These are phyloP conservation scores for Pachycephus smyrnensis DNA, from an alignment of 2,888 invertebrate genomes.

Conservation along the genomic window DNA sequence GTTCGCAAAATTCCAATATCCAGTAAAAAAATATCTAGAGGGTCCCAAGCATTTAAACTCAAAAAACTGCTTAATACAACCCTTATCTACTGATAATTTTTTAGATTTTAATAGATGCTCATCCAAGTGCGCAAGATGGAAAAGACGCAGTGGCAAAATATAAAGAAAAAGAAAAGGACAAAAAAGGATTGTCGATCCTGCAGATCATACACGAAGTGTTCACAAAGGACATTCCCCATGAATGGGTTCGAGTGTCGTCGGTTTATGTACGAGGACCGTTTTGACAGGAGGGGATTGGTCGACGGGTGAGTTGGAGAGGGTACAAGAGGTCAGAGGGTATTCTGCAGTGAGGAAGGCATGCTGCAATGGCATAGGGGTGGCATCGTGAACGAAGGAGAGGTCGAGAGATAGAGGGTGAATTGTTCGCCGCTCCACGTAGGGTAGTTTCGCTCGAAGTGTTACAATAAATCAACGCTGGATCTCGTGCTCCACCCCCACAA, in stretches of 20 bases:
- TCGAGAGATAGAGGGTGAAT: conserved; percentile 16
- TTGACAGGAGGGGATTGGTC: conserved; percentile 8
- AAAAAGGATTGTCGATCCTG: background rate
- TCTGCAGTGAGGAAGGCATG: background rate
- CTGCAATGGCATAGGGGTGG: background rate
- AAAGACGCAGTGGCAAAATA: background rate
- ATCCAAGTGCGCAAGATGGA: background rate
- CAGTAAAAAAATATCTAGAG: background rate
- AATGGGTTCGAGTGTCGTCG: conserved; percentile 10
- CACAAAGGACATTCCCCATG: background rate
- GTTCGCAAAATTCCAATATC: too few relatives aligned
- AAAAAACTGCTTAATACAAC: background rate
- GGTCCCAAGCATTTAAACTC: background rate
- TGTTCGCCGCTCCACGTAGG: conserved; percentile 31
- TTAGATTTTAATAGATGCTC: background rate
- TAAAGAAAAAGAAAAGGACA: background rate
- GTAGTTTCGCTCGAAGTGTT: conserved; percentile 49
- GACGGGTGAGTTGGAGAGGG: background rate
- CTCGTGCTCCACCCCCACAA: conserved; percentile 49
- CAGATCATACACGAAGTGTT: background rate
- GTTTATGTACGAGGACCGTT: conserved; percentile 3
- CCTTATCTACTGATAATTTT: background rate
- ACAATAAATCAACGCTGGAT: conserved; percentile 55
- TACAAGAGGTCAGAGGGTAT: conserved; percentile 6
- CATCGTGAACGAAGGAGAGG: background rate